Percentiles rank a stretch among this genome's conserved stretches.
These are phyloP conservation scores for Orientallactaga sibirica DNA, from an alignment of 2,797 vertebrate species.

Conservation along the genomic window DNA sequence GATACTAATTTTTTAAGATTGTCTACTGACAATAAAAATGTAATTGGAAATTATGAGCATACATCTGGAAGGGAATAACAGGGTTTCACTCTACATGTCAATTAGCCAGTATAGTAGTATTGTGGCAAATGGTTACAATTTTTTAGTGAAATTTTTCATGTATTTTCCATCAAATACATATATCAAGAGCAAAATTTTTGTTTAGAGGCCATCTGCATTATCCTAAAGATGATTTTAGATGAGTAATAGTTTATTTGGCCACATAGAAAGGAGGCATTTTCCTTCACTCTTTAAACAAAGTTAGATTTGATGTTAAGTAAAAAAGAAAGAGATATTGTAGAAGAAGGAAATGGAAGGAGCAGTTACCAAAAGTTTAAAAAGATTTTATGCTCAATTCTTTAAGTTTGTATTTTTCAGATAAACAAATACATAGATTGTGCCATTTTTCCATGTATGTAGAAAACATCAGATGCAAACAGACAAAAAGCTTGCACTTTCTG, in stretches of 20 bases:
- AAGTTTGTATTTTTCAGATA: neutral
- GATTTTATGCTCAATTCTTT: neutral
- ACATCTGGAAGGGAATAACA: neutral
- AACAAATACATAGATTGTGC: neutral
- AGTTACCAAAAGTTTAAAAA: neutral
- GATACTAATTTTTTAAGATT: conserved; percentile 72
- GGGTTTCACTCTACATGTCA: neutral
- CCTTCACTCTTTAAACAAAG: neutral
- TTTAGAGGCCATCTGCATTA: neutral
- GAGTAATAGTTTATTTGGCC: neutral
- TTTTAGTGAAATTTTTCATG: neutral
- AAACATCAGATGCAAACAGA: neutral
- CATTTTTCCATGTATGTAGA: neutral
- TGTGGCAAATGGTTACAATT: neutral
- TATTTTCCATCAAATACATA: neutral
- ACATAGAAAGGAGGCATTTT: neutral
- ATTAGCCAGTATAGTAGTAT: neutral
- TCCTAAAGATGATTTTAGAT: neutral
- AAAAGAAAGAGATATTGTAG: neutral
- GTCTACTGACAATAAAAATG: conserved; percentile 46
- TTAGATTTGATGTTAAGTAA: neutral
- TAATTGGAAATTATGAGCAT: conserved; percentile 26
- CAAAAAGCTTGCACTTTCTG: neutral
- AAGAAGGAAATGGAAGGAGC: neutral
- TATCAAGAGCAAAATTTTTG: neutral